Evolutionary conservation across 2,113 vertebrate genomes (phyloP), one percentile per base, ranked within the genome.

Genomic region (Cyphomyrus discorhynchus): DNA sequence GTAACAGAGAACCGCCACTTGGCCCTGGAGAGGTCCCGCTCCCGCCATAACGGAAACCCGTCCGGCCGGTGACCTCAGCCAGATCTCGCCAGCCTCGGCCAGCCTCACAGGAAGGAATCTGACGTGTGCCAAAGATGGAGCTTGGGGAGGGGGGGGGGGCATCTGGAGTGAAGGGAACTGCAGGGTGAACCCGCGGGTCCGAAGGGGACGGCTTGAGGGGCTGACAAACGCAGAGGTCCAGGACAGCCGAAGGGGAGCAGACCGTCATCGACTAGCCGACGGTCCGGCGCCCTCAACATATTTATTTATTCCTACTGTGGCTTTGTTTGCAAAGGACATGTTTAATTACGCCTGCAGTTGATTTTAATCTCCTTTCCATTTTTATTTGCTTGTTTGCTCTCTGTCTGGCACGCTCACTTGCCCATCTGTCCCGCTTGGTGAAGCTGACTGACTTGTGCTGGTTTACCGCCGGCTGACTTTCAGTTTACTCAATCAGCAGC

Each of bases 1-100:
- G 52, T 13, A 58, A 47, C 96, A 99, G 98, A 99, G 95, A 99
- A 97, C 95, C 97, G 97, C 89, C 96, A 96, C 85, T 95, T 95
- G 87, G 94, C 96, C 95, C 94, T 99, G 95, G 98, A 99, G 96
- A 97, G 98, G 94, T 99, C 98, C 90, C 98, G 98, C 88, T 99
- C 98, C 58, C 97, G 98, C 89, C 98, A 99, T 96, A 98, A 96
- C 91, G 95, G 96, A 95, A 94, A 95, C 92, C 93, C 96, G 92
- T 95, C 95, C 92, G 96, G 96, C 91, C 95, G 95, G 92, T 97
- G 97, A 97, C 96, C 96, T 96, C 94, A 53, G 24, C 49, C 45
- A 19, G 35, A 91, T 93, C 92, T 91, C 89, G 89, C 58, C 84
- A 53, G 89, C 62, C 88, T 46, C 21, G 90, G 92, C 88, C 91